Base-by-base conservation (phyloP, 2,888 invertebrate species). In the Eumacrocentrus americanus region DNA sequence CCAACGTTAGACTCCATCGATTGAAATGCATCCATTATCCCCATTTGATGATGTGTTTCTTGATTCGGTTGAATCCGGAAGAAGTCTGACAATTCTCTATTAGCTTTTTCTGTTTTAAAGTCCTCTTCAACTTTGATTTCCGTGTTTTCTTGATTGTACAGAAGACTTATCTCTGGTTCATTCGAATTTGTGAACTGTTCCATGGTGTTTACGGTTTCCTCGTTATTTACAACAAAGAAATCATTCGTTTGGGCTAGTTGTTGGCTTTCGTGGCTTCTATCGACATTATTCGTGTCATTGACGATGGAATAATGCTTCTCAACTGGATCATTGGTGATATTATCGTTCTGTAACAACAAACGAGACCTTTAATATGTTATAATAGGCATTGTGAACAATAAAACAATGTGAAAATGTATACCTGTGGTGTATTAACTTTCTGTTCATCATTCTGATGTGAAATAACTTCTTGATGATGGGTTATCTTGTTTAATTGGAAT, bases 401-500 rank as follows among this genome's bases (percentile, higher is more conserved):
- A 38, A 18, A 52, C 9, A 23, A 35, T 37, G 7, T 34, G 16
- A 6, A 46, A 18, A 29, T n/a, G 16, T 29, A 35, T 61, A 67
- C 67, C 64, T 64, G 53, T 6, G 12, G 42, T 18, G 44, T 29
- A 25, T 22, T 44, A 7, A 54, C 7, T 25, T 37, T 55, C 6
- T 38, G 23, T 16, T 29, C 14, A 9, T 55, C 54, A 37, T 63
- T 60, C 22, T 53, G 58, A 25, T 50, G 52, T 16, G 38, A 2
- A n/a, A 48, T 40, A 48, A 42, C 35, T 5, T 65, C 56, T 1
- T 59, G 60, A 58, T 48, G 34, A 22, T 59, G 34, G 42, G 48
- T 63, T 1, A 46, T 70, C 82, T 76, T 78, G 14, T 65, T 72
- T 29, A 68, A 77, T 72, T 85, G 84, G 69, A 83, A 83, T 73